A percentile compares a stretch with the other conserved stretches of the same genome.
These are phyloP conservation scores for Periparus ater DNA, from an alignment of 2,797 vertebrate species.

Conservation along the genomic window DNA sequence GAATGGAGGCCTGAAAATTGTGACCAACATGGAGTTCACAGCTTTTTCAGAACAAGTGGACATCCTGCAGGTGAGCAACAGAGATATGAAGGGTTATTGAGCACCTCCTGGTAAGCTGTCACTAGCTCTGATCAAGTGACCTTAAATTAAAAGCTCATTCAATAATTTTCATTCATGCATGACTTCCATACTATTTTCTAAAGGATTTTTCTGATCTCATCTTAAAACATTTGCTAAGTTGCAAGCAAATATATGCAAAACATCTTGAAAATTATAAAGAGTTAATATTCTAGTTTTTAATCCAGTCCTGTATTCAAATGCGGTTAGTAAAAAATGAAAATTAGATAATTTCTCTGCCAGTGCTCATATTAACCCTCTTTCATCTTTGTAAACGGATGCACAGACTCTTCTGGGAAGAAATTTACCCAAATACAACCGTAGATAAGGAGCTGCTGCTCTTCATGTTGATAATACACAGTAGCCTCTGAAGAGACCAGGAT, in stretches of 20 bases:
- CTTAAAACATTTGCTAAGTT: background rate
- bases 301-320: background rate
- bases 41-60: background rate
- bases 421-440: background rate
- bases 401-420: background rate
- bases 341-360: background rate
- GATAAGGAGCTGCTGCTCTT: background rate
- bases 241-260: background rate
- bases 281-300: background rate
- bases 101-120: background rate
- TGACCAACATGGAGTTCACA: constrained; percentile 42
- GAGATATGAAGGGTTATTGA: background rate
- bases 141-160: background rate
- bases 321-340: background rate
- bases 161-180: background rate
- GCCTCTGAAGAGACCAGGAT: background rate
- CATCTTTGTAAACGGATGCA: background rate
- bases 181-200: background rate
- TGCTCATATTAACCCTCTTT: background rate
- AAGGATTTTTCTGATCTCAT: background rate
- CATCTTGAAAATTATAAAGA: background rate
- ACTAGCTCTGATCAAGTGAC: background rate
- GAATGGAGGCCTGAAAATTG: constrained; percentile 50
- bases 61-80: background rate
- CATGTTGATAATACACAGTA: background rate